Conservation (phyloP, 2,113 vertebrate species). For the Entosphenus tridentatus region DNA sequence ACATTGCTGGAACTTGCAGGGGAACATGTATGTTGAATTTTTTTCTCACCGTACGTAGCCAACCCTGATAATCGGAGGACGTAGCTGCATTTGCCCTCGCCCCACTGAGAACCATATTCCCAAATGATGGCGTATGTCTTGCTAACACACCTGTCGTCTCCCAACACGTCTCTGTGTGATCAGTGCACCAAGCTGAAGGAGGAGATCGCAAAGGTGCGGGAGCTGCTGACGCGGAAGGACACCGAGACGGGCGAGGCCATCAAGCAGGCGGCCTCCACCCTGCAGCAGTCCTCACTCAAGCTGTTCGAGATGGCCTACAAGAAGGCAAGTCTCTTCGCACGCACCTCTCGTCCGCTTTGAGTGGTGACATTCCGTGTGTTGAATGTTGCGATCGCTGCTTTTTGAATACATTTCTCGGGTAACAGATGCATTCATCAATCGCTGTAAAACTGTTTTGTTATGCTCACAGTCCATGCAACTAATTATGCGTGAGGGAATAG, state of each 20-base stretch:
- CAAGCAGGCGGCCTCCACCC: constrained; percentile 52
- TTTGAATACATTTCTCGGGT: neutral
- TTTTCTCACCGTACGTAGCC: neutral
- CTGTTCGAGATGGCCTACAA: constrained; percentile 97
- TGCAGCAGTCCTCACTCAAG: constrained; percentile 89
- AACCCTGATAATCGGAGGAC: neutral
- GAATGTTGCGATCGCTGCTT: too few species aligned
- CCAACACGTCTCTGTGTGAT: constrained; percentile 9
- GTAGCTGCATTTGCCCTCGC: neutral
- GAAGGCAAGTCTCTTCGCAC: constrained; percentile 32
- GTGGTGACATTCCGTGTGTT: too few species aligned
- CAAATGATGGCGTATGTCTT: too few species aligned
- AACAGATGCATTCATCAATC: neutral
- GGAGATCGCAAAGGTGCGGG: constrained; percentile 64
- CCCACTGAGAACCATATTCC: too few species aligned
- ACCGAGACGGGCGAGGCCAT: constrained; percentile 80
- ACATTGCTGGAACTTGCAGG: too few species aligned
- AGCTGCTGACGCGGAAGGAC: constrained; percentile 71
- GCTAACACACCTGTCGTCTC: too few species aligned
- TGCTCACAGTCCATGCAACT: too few species aligned
- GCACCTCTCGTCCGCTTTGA: too few species aligned
- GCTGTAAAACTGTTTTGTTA: too few species aligned
- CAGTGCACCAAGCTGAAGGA: constrained; percentile 82
- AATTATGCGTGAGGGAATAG: too few species aligned
- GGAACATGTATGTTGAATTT: too few species aligned